Percentiles rank a stretch among this genome's conserved stretches.
These are phyloP conservation scores for Cheirogaleus medius DNA, from an alignment of 2,113 vertebrate species.

Conservation along the genomic window DNA sequence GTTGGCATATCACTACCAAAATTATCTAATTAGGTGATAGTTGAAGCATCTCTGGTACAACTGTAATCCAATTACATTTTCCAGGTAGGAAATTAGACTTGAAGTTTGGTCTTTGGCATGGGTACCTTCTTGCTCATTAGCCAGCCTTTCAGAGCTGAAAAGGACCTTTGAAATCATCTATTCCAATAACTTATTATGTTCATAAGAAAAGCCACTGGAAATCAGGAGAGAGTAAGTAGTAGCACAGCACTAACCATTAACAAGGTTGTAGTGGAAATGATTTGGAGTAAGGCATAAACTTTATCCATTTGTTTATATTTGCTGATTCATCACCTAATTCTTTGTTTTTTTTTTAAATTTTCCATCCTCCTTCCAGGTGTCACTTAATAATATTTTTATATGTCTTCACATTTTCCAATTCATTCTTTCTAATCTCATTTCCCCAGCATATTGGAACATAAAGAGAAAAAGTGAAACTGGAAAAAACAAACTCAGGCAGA, in stretches of 20 bases:
- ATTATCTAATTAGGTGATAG: slow-evolving; percentile 52
- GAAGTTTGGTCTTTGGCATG: slow-evolving; percentile 13
- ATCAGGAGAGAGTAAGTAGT: not conserved
- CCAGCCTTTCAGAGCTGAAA: slow-evolving; percentile 9
- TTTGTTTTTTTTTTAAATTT: not conserved
- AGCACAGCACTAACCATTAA: not conserved
- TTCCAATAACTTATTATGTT: slow-evolving; percentile 16
- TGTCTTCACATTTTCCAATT: not conserved
- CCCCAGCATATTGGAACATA: not conserved
- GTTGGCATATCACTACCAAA: slow-evolving; percentile 1
- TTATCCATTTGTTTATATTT: not conserved
- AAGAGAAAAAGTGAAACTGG: not conserved
- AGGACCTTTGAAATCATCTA: not conserved
- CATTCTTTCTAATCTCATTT: not conserved
- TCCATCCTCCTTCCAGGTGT: not conserved
- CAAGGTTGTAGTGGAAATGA: not conserved
- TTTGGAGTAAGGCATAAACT: not conserved
- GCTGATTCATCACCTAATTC: not conserved
- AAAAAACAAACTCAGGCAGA: not conserved
- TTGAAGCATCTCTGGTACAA: slow-evolving; percentile 26
- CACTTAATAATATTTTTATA: slow-evolving; percentile 10
- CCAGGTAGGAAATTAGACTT: slow-evolving; percentile 49
- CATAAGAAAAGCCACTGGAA: slow-evolving; percentile 10
- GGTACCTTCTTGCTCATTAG: not conserved
- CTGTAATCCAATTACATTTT: slow-evolving; percentile 65